Evolutionary conservation across 2,113 vertebrate species (phyloP).

Genomic region (Montifringilla adamsi): DNA sequence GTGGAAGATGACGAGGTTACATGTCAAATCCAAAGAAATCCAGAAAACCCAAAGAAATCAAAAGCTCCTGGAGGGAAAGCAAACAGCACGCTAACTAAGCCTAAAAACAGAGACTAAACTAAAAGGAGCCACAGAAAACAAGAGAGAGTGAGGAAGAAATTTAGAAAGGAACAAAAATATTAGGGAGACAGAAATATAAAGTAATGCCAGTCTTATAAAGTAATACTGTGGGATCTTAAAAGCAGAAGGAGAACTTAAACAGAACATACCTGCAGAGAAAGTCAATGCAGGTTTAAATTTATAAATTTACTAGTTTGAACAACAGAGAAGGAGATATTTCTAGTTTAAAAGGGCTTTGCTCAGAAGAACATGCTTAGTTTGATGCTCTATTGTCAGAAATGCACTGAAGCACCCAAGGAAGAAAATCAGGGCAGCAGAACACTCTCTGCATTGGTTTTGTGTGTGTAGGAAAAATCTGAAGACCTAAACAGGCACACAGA

Average conservation of each 20-base stretch:
- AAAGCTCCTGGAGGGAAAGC: neutral
- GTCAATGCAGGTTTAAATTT: neutral
- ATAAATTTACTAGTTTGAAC: neutral
- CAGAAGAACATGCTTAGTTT: neutral
- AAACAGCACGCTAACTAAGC: neutral
- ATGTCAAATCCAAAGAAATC: neutral
- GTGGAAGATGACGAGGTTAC: neutral
- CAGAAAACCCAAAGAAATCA: neutral
- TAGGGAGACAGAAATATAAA: neutral
- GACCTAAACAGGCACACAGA: neutral
- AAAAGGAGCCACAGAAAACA: neutral
- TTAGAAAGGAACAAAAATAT: neutral
- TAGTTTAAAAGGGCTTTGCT: neutral
- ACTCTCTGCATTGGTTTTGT: neutral
- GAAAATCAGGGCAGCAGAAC: neutral
- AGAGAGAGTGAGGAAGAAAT: neutral
- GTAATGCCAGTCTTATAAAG: neutral
- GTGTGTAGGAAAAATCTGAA: rapidly evolving
- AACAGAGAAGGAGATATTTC: neutral
- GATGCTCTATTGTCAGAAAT: neutral
- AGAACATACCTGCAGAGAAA: neutral
- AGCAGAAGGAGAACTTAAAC: neutral
- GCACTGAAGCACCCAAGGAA: neutral
- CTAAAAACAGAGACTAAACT: neutral
- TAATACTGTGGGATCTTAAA: neutral